Base-by-base conservation (phyloP, 2,113 vertebrate species). In the Lophius piscatorius region DNA sequence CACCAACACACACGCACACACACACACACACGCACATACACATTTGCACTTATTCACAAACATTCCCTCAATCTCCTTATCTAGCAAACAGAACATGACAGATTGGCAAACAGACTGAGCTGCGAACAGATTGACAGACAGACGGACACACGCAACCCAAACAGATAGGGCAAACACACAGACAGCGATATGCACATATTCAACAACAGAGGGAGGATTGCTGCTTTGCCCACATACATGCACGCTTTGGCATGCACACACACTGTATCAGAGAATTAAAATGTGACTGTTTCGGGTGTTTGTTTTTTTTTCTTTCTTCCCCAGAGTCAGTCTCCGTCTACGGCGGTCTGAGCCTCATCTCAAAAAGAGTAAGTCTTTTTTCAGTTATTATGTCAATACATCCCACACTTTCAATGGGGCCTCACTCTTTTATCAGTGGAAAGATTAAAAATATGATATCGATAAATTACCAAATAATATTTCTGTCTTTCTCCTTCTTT, bases 121-220 rank as follows among this genome's bases (percentile, higher is more conserved):
- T n/a, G 55, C 48, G 64, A 85, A 75, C 82, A 85, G 82, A 87
- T 78, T 80, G 85, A 87, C 82, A 77, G 84, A 81, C 85, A 84
- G 74, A 81, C 73, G 77, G 63, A 67, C 69, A 70, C 65, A 63
- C 40, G 20, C 73, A 58, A 70, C 63, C 51, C 63, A 69, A 79
- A 76, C 75, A 80, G 69, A 81, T 51, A 85, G 61, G 69, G 54
- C 82, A 85, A 83, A 84, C 79, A 82, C 62, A 77, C 71, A 78
- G 63, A 66, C 63, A 78, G 59, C 6, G 51, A 74, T 58, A 65
- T 31, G 67, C 70, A 63, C 76, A 81, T 49, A 76, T 77, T 74
- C 33, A 35, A 42, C 70, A 78, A 73, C 82, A 81, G 71, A 74
- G 69, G 62, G 74, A 68, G 77, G 74, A 58, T 64, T 66, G 65